Conservation (phyloP, 2,113 vertebrate species). For the Malurus cyaneus region DNA sequence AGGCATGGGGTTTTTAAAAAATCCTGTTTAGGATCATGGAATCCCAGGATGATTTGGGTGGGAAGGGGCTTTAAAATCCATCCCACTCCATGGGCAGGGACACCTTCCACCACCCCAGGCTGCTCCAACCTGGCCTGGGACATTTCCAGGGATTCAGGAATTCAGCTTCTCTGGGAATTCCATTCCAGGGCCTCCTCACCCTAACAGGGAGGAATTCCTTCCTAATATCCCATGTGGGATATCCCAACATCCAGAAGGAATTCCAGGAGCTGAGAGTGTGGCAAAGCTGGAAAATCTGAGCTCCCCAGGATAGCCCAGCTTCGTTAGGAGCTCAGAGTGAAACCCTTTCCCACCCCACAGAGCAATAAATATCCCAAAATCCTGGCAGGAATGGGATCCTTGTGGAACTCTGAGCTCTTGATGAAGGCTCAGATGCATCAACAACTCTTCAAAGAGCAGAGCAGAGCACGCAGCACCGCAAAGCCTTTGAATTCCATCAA, state of each 20-base stretch:
- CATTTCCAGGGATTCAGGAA: too few species aligned
- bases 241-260: too few species aligned
- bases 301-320: rapidly evolving
- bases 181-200: neutral
- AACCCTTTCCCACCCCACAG: neutral
- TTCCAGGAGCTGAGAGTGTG: too few species aligned
- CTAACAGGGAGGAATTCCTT: neutral
- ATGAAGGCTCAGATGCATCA: neutral
- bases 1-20: neutral
- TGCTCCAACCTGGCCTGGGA: neutral
- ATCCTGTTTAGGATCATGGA: neutral
- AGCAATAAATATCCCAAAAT: neutral
- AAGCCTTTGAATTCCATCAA: neutral
- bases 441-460: rapidly evolving
- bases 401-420: too few species aligned
- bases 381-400: neutral
- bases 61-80: neutral
- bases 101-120: neutral
- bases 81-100: neutral
- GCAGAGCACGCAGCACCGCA: neutral
- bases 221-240: neutral
- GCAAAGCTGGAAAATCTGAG: neutral
- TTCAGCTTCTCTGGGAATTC: neutral
- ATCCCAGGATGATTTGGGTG: neutral
- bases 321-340: neutral